These are phyloP conservation scores for Branchinecta lynchi DNA, from an alignment of 1,140 invertebrate species.

Conservation along the genomic window DNA sequence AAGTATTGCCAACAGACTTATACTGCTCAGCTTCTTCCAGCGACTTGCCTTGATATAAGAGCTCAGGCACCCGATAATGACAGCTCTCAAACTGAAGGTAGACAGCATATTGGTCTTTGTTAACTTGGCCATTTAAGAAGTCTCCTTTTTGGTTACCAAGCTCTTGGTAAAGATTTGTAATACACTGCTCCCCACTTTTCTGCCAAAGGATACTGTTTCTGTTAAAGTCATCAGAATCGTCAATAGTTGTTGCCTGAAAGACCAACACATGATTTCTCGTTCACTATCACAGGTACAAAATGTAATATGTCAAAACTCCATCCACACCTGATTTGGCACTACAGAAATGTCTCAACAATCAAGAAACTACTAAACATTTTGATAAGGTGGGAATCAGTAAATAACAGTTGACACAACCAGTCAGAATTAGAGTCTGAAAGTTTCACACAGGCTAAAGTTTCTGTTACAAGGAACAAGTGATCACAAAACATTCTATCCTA, in stretches of 20 bases:
- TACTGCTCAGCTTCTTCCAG: constrained; percentile 1
- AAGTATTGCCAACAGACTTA: neutral
- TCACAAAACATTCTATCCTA: too few relatives aligned
- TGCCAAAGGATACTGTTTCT: neutral
- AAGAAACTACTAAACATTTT: too few relatives aligned
- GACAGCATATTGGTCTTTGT: neutral
- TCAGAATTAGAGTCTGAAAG: too few relatives aligned
- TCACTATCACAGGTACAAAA: too few relatives aligned
- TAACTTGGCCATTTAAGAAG: neutral
- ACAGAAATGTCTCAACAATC: too few relatives aligned
- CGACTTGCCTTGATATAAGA: neutral
- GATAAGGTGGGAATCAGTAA: too few relatives aligned
- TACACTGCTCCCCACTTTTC: neutral
- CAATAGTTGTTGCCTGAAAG: neutral
- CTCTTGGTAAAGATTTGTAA: neutral
- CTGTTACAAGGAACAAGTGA: too few relatives aligned
- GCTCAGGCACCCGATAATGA: neutral
- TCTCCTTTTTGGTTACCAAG: neutral
- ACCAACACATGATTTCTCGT: neutral
- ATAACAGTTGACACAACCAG: too few relatives aligned
- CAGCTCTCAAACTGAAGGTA: neutral
- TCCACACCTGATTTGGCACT: too few relatives aligned
- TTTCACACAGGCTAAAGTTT: too few relatives aligned
- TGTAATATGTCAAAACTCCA: too few relatives aligned
- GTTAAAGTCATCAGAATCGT: constrained; percentile 7